Evolutionary conservation across 2,888 invertebrate species (phyloP).

Genomic region (Thymelicus acteon): DNA sequence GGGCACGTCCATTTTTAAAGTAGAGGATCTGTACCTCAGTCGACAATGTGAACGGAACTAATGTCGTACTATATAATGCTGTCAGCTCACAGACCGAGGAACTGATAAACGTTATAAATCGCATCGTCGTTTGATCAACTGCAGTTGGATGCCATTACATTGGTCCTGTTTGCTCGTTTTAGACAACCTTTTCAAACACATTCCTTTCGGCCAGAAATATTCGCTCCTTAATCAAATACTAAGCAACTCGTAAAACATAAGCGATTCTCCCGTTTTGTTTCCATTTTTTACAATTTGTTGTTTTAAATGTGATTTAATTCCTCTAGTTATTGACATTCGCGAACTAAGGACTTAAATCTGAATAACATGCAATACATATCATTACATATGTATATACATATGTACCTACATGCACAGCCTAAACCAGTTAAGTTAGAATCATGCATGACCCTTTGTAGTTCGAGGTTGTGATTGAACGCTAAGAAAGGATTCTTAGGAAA

Average conservation of each 20-base stretch:
- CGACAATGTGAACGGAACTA: not conserved
- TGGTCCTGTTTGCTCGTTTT: conserved; percentile 6
- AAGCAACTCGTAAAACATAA: not conserved
- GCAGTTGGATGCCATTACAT: conserved; percentile 13
- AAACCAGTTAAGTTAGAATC: no score
- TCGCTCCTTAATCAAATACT: conserved; percentile 9
- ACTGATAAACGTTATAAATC: conserved; percentile 22
- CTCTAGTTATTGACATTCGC: no score
- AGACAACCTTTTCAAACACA: conserved; percentile 13
- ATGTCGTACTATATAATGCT: conserved; percentile 5
- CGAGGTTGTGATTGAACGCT: no score
- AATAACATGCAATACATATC: no score
- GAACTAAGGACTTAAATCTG: no score
- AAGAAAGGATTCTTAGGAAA: no score
- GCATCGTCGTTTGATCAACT: conserved; percentile 18
- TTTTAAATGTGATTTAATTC: not conserved
- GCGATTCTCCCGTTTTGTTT: not conserved
- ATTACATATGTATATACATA: no score
- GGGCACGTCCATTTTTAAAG: no score
- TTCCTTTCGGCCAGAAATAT: conserved; percentile 2
- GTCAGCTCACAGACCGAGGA: conserved; percentile 1
- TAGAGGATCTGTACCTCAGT: no score
- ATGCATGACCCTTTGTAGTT: no score
- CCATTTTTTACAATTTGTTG: not conserved
- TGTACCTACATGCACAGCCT: no score